Evolutionary conservation across 2,888 invertebrate genomes (phyloP).

Genomic region (Lochmaea crataegi): DNA sequence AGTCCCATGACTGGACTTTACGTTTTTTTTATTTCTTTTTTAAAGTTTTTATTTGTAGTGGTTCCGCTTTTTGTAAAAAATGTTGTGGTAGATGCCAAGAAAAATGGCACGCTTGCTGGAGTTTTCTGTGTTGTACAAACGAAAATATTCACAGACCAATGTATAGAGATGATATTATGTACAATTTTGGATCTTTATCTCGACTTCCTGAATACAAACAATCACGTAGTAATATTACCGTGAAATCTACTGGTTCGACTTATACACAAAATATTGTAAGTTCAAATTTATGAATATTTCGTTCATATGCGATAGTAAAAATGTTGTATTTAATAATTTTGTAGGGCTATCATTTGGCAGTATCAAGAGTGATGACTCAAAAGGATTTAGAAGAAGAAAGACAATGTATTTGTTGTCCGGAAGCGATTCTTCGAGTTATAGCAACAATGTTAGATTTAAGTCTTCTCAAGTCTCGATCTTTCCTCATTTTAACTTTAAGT

Average conservation of each 20-base stretch:
- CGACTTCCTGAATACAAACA: slow-evolving; percentile 42
- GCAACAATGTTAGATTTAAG: slow-evolving; percentile 58
- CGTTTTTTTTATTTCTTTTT: too few species aligned
- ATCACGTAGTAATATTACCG: slow-evolving; percentile 20
- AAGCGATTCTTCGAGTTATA: slow-evolving; percentile 56
- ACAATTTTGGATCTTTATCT: slow-evolving; percentile 61
- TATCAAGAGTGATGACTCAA: slow-evolving; percentile 67
- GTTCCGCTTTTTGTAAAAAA: not conserved
- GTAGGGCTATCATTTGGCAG: slow-evolving; percentile 69
- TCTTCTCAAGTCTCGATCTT: slow-evolving; percentile 48
- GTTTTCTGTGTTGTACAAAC: not conserved
- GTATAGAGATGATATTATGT: slow-evolving; percentile 79
- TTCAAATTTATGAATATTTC: not conserved
- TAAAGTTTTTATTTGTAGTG: not conserved
- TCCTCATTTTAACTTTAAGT: slow-evolving; percentile 61
- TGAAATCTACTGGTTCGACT: not conserved
- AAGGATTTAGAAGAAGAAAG: slow-evolving; percentile 64
- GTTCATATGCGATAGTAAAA: not conserved
- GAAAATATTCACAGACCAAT: slow-evolving; percentile 65
- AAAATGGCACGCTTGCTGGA: slow-evolving; percentile 34
- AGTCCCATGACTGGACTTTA: too few species aligned
- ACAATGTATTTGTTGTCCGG: slow-evolving; percentile 62
- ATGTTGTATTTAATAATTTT: slow-evolving; percentile 27
- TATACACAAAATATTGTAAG: slow-evolving; percentile 36
- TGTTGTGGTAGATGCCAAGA: slow-evolving; percentile 34